These are phyloP conservation scores for Thymelicus lineola DNA, from an alignment of 2,888 invertebrate genomes.

Conservation along the genomic window DNA sequence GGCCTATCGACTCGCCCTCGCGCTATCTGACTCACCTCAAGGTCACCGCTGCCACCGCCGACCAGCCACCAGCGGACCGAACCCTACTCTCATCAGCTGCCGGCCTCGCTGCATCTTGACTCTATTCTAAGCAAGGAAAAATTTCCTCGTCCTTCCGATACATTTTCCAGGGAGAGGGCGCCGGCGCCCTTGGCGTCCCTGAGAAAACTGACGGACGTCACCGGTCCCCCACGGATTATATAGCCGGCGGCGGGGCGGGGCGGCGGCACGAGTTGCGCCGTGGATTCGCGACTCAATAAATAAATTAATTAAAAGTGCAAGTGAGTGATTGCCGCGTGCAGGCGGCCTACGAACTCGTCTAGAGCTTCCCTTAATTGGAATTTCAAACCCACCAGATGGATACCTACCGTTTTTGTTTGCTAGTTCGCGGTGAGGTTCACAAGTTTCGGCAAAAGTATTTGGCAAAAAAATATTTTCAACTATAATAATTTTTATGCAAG, in stretches of 20 bases:
- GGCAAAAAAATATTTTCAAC: neutral
- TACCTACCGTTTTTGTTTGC: constrained; percentile 60
- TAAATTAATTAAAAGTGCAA: constrained; percentile 86
- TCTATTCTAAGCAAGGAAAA: constrained; percentile 60
- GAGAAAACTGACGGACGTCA: constrained; percentile 80
- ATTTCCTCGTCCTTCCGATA: constrained; percentile 73
- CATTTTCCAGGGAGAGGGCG: constrained; percentile 65
- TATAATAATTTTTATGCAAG: too few relatives aligned
- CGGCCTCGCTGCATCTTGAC: constrained; percentile 63
- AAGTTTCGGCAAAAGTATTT: neutral
- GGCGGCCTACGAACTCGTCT: constrained; percentile 69
- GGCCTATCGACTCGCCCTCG: constrained; percentile 70
- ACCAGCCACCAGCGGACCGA: constrained; percentile 51
- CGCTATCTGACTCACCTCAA: constrained; percentile 77
- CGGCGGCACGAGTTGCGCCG: constrained; percentile 81
- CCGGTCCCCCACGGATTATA: constrained; percentile 69
- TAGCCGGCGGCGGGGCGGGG: constrained; percentile 70
- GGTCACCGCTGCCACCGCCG: constrained; percentile 61
- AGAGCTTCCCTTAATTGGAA: constrained; percentile 79
- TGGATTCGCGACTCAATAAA: constrained; percentile 84
- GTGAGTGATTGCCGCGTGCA: constrained; percentile 83
- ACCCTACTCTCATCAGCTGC: constrained; percentile 62
- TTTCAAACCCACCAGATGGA: constrained; percentile 60
- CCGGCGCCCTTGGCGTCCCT: constrained; percentile 70
- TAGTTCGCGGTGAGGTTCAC: constrained; percentile 37